phyloP scores from a whole-genome alignment of 2,797 vertebrate genomes.

The Clamator glandarius region DNA sequence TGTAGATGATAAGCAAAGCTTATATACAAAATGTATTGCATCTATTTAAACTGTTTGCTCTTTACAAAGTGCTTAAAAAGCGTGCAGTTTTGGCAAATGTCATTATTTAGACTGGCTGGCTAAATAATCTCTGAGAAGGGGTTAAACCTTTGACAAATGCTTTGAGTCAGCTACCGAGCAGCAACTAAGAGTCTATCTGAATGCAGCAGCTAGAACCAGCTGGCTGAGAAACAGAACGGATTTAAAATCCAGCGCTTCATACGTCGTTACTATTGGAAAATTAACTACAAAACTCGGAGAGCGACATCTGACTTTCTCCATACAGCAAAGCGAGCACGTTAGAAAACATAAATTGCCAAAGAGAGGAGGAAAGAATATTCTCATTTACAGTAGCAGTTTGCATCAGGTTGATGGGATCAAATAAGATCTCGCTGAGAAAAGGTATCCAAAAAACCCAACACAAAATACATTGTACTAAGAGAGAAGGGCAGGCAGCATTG shows the following conservation, averaged over 20 bases:
- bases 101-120: neutral
- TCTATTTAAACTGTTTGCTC: neutral
- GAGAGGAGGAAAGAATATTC: neutral
- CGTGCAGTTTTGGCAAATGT: neutral
- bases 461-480: neutral
- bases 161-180: neutral
- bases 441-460: neutral
- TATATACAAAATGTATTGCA: neutral
- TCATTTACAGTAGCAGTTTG: neutral
- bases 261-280: neutral
- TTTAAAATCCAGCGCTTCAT: neutral
- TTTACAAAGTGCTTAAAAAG: neutral
- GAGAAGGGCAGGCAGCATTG: neutral
- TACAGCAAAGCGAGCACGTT: neutral
- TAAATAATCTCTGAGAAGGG: neutral
- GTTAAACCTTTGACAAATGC: neutral
- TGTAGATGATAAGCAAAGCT: neutral
- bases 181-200: neutral
- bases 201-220: neutral
- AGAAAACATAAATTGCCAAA: neutral
- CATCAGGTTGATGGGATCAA: neutral
- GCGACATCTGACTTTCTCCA: neutral
- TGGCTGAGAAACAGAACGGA: neutral
- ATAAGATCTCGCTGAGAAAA: neutral
- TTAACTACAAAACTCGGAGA: neutral